Percentiles rank a stretch among this genome's conserved stretches.
Conservation (phyloP, 2,888 invertebrate species). For the Dromius quadrimaculatus region DNA sequence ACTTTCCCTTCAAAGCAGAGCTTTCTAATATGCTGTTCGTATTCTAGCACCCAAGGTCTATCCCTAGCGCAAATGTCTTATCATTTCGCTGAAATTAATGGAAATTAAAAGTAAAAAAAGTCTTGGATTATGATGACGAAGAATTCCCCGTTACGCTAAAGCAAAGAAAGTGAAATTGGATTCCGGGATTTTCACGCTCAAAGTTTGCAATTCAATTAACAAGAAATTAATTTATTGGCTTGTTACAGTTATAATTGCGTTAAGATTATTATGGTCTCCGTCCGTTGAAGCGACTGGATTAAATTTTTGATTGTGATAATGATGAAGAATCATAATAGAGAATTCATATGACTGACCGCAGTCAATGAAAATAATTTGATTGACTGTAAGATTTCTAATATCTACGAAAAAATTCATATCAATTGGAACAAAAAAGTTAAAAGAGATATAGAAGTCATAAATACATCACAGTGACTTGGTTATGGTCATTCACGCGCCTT, state of each 20-base stretch:
- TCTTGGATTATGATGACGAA: constrained; percentile 7
- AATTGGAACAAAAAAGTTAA: too few relatives aligned
- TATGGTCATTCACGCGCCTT: too few relatives aligned
- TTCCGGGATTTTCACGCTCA: constrained; percentile 14
- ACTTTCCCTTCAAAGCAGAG: constrained; percentile 1
- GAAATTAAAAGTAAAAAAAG: constrained; percentile 39
- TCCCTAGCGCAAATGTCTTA: constrained; percentile 24
- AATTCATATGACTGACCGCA: too few relatives aligned
- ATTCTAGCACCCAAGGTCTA: background rate
- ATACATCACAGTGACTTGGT: too few relatives aligned
- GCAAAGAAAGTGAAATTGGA: constrained; percentile 11
- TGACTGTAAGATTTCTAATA: too few relatives aligned
- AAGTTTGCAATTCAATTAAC: constrained; percentile 27
- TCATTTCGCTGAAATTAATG: constrained; percentile 35
- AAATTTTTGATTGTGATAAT: too few relatives aligned
- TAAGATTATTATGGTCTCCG: too few relatives aligned
- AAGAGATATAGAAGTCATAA: too few relatives aligned
- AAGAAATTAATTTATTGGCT: constrained; percentile 30
- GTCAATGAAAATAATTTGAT: too few relatives aligned
- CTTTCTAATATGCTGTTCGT: constrained; percentile 25
- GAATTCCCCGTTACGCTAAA: background rate
- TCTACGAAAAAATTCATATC: too few relatives aligned
- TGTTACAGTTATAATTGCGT: constrained; percentile 17
- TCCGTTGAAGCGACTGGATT: too few relatives aligned
- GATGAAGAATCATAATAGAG: too few relatives aligned